Percentiles rank a stretch among this genome's conserved stretches.
These are phyloP conservation scores for Egretta garzetta DNA, from an alignment of 2,113 vertebrate genomes.

Conservation along the genomic window DNA sequence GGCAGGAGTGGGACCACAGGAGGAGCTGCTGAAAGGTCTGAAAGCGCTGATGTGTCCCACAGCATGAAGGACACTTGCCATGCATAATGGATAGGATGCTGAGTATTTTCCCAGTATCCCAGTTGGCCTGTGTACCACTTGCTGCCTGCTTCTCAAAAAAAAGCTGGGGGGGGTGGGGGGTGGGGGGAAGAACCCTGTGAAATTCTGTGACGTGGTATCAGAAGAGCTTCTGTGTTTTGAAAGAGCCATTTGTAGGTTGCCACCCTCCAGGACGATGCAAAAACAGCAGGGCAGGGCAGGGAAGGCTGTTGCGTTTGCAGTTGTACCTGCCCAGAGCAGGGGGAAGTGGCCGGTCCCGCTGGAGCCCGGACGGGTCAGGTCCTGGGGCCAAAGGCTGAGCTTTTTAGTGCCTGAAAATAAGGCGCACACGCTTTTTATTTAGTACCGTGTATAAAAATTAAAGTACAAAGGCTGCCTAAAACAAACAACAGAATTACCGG, in stretches of 20 bases:
- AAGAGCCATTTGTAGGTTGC: not conserved
- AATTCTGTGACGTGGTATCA: not conserved
- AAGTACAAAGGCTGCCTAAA: not conserved
- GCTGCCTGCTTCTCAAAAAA: not conserved
- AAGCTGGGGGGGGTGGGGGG: no score
- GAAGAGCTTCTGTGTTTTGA: not conserved
- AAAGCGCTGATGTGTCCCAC: conserved; percentile 33
- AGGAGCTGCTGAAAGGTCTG: conserved; percentile 55
- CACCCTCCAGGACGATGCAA: not conserved
- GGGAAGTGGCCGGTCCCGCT: not conserved
- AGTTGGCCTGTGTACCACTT: not conserved
- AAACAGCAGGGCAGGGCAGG: not conserved
- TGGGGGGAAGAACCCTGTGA: not conserved
- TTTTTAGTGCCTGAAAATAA: not conserved
- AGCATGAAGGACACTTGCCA: conserved; percentile 28
- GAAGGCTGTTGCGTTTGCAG: not conserved
- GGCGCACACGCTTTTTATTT: not conserved
- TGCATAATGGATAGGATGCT: conserved; percentile 5
- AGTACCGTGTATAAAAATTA: not conserved
- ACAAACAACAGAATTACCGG: not conserved
- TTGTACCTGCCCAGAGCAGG: not conserved
- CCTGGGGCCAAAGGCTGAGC: not conserved
- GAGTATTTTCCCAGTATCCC: conserved; percentile 18
- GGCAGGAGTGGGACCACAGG: conserved; percentile 26
- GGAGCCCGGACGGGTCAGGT: rapidly evolving